Evolutionary conservation across 2,888 invertebrate genomes (phyloP).

Genomic region (Argynnis bischoffii): DNA sequence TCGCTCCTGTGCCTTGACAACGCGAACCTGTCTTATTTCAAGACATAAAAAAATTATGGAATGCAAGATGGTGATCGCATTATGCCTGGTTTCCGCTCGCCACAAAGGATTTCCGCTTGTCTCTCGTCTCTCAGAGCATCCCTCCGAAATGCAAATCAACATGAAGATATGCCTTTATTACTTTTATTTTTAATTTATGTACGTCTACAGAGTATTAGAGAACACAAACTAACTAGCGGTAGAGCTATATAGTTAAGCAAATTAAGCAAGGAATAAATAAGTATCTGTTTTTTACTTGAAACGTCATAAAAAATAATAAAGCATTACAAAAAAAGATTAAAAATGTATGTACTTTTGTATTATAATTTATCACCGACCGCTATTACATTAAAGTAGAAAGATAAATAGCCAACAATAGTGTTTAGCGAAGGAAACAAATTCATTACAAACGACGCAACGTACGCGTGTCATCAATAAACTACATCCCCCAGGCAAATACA

Average conservation of each 20-base stretch:
- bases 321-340: background rate
- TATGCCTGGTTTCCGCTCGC: constrained; percentile 72
- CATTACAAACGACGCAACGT: constrained; percentile 50
- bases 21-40: constrained; percentile 49
- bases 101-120: constrained; percentile 77
- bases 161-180: constrained; percentile 45
- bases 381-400: constrained; percentile 37
- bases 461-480: constrained; percentile 78
- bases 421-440: constrained; percentile 54
- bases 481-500: constrained; percentile 69
- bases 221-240: background rate
- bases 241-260: too few relatives aligned
- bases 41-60: constrained; percentile 49
- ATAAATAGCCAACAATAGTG: constrained; percentile 38
- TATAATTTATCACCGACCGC: constrained; percentile 26
- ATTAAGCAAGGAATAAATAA: too few relatives aligned
- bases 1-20: constrained; percentile 37
- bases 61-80: constrained; percentile 71
- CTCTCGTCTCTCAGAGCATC: constrained; percentile 75
- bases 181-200: constrained; percentile 39
- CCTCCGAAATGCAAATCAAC: constrained; percentile 69
- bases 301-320: too few relatives aligned
- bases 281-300: too few relatives aligned
- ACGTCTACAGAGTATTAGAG: constrained; percentile 32
- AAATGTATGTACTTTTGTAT: constrained; percentile 5